These are phyloP conservation scores for Trisateles emortualis DNA, from an alignment of 2,888 invertebrate species.

Conservation along the genomic window DNA sequence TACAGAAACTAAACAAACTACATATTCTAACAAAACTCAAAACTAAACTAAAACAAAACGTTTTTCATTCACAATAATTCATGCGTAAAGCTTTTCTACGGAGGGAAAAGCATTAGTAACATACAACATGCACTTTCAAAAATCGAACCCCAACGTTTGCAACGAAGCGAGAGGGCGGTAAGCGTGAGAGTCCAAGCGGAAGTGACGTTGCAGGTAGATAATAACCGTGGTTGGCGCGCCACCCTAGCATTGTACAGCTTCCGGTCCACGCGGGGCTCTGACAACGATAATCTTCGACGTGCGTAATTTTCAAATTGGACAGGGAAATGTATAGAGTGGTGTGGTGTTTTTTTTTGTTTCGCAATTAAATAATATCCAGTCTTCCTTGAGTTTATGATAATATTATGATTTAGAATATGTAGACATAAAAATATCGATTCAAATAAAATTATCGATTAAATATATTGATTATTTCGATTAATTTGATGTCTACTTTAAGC, in stretches of 20 bases:
- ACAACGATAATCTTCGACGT: constrained; percentile 82
- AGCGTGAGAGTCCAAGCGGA: constrained; percentile 64
- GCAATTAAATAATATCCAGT: no score
- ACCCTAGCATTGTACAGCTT: constrained; percentile 76
- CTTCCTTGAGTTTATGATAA: no score
- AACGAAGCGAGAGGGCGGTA: constrained; percentile 48
- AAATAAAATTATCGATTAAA: no score
- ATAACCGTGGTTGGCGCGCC: constrained; percentile 66
- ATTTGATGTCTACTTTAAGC: no score
- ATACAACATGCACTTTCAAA: constrained; percentile 48
- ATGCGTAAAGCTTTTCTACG: constrained; percentile 38
- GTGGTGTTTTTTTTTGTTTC: no score
- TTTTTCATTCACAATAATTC: constrained; percentile 21
- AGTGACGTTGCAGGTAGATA: constrained; percentile 84
- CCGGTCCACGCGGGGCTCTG: constrained; percentile 71
- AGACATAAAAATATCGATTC: no score
- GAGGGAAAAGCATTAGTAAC: constrained; percentile 39
- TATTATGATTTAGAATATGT: no score
- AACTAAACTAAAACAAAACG: constrained; percentile 11
- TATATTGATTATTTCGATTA: no score
- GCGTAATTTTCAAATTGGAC: constrained; percentile 78
- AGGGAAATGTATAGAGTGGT: constrained; percentile 52
- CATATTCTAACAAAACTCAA: neutral
- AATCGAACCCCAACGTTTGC: constrained; percentile 54
- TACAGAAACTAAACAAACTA: neutral